Percentiles rank a stretch among this genome's conserved stretches.
Conservation (phyloP, 2,888 invertebrate genomes). For the Hybos culiciformis region DNA sequence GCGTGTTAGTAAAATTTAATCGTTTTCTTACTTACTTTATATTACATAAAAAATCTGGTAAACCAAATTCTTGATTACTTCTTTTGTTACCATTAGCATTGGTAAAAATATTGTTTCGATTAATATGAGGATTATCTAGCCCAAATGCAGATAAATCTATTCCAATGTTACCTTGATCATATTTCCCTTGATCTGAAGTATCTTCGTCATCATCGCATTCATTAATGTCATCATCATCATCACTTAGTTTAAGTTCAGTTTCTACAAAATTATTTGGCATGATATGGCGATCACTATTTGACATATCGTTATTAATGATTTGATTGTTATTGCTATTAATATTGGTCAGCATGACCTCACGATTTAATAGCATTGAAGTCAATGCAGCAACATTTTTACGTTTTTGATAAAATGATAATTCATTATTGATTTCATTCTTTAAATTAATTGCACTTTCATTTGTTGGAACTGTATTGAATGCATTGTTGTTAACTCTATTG, state of each 20-base stretch:
- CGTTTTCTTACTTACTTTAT: conserved; percentile 1
- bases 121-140: background rate
- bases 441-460: conserved; percentile 13
- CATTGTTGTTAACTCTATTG: background rate
- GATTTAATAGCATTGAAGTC: conserved; percentile 26
- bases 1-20: no score
- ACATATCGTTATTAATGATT: background rate
- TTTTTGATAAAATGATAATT: conserved; percentile 32
- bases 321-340: conserved; percentile 7
- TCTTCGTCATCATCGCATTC: conserved; percentile 1
- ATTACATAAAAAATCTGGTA: background rate
- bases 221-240: conserved; percentile 9
- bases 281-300: conserved; percentile 28
- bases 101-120: background rate
- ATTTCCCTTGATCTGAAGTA: background rate
- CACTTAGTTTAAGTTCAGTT: conserved; percentile 27
- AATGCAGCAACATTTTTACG: conserved; percentile 29
- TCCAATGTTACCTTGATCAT: background rate
- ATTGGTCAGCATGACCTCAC: conserved; percentile 19
- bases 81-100: background rate
- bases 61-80: conserved; percentile 1
- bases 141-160: conserved; percentile 1
- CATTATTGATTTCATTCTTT: conserved; percentile 29
- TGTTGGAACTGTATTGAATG: no score
- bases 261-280: conserved; percentile 34